Conservation (phyloP, 2,113 vertebrate genomes). For the Caranx melampygus region DNA sequence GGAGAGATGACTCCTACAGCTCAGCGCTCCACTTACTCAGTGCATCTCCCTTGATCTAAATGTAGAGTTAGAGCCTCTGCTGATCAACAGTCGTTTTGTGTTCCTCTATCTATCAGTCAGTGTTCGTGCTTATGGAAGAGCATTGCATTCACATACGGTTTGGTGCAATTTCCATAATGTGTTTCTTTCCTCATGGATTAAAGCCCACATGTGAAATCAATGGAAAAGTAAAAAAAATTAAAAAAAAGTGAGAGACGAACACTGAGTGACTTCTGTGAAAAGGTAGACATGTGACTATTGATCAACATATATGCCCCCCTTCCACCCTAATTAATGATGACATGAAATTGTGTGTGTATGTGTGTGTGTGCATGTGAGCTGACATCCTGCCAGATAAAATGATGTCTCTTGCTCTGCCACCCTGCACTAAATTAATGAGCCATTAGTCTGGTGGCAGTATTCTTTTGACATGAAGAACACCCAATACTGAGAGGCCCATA, state of each 20-base stretch:
- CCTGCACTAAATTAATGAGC: conserved; percentile 60
- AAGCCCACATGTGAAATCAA: too few relatives aligned
- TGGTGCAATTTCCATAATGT: too few relatives aligned
- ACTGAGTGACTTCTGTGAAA: background rate
- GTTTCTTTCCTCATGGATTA: too few relatives aligned
- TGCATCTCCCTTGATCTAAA: conserved; percentile 1
- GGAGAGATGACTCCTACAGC: conserved; percentile 32
- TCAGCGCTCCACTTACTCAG: conserved; percentile 2
- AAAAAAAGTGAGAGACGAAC: too few relatives aligned
- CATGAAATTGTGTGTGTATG: background rate
- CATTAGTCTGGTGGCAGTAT: conserved; percentile 28
- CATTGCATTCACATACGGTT: too few relatives aligned
- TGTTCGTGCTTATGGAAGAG: background rate
- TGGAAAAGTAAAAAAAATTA: too few relatives aligned
- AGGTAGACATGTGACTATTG: conserved; percentile 5
- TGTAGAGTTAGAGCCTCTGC: background rate
- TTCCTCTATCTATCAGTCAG: background rate
- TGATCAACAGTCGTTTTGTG: background rate
- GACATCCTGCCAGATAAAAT: conserved; percentile 54
- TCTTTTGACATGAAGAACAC: conserved; percentile 37
- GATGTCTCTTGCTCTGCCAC: conserved; percentile 2
- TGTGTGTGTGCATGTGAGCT: conserved; percentile 26
- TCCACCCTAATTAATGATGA: background rate
- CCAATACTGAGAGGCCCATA: background rate
- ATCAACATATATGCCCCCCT: background rate